A percentile compares a stretch with the other conserved stretches of the same genome.
These are phyloP conservation scores for Idaea aversata DNA, from an alignment of 2,888 invertebrate genomes.

Conservation along the genomic window DNA sequence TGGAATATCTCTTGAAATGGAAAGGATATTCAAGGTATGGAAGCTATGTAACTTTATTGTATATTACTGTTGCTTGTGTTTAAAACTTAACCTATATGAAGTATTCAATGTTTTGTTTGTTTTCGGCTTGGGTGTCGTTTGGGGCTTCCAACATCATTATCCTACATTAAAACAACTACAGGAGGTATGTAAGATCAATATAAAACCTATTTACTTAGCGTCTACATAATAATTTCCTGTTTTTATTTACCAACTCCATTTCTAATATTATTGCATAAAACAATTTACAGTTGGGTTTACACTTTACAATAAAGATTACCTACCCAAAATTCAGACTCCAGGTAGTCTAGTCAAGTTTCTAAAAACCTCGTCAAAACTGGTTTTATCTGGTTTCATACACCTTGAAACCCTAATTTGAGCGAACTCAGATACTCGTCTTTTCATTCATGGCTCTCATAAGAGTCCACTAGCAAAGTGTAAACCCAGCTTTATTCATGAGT, in stretches of 20 bases:
- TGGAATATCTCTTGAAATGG: conserved; percentile 84
- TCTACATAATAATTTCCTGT: not conserved
- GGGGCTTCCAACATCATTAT: conserved; percentile 1
- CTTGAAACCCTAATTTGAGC: no score
- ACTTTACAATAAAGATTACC: no score
- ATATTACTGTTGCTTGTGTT: not conserved
- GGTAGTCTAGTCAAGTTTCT: no score
- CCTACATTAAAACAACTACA: not conserved
- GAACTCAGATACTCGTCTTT: no score
- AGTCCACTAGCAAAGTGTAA: no score
- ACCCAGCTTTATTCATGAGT: no score
- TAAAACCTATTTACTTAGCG: not conserved
- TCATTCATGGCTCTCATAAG: no score
- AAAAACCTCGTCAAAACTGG: no score
- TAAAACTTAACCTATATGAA: not conserved
- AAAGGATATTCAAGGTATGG: conserved; percentile 82
- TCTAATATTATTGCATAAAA: no score
- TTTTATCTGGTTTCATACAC: no score
- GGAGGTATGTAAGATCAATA: conserved; percentile 2
- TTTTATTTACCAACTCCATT: not conserved
- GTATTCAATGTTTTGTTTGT: conserved; percentile 5
- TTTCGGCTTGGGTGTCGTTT: conserved; percentile 1
- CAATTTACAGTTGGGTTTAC: no score
- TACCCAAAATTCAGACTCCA: no score
- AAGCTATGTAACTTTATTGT: not conserved